A percentile compares a stretch with the other conserved stretches of the same genome.
Evolutionary conservation across 53 echinoderm and acorn worm genomes (phyloP).

Genomic region (Arbacia lixula): DNA sequence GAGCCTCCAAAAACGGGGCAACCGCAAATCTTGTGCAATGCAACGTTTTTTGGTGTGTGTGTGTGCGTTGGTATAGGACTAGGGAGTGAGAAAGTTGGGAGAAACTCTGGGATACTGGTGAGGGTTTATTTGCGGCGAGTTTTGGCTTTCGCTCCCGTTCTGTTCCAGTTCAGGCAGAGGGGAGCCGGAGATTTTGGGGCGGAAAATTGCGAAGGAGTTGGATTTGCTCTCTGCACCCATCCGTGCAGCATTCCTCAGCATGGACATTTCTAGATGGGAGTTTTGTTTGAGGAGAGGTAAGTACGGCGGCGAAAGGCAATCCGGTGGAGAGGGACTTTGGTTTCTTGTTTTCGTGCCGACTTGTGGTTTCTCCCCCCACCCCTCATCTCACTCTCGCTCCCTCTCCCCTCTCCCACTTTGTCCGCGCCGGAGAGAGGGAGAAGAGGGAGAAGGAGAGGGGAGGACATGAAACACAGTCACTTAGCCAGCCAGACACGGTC

Average conservation of each 20-base stretch:
- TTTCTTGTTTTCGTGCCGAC: conserved; percentile 51
- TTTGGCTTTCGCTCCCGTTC: conserved; percentile 31
- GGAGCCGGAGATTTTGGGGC: not conserved
- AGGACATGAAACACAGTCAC: conserved; percentile 54
- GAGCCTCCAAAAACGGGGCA: conserved; percentile 15
- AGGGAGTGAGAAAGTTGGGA: not conserved
- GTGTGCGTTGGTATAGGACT: not conserved
- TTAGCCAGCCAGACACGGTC: conserved; percentile 51
- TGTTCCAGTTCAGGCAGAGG: conserved; percentile 13
- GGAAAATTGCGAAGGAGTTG: not conserved
- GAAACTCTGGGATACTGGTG: conserved; percentile 12
- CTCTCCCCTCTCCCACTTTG: conserved; percentile 18
- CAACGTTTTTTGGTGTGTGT: not conserved
- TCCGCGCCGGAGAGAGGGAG: too few species aligned
- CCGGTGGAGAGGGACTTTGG: not conserved
- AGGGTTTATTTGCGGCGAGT: conserved; percentile 34
- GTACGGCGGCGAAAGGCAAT: conserved; percentile 5
- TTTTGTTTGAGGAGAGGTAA: conserved; percentile 49
- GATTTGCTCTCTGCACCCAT: conserved; percentile 37
- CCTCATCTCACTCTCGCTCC: conserved; percentile 1
- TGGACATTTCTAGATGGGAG: conserved; percentile 11
- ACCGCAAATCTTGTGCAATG: not conserved
- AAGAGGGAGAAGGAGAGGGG: not conserved
- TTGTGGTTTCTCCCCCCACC: conserved; percentile 17
- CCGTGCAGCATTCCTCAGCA: conserved; percentile 18